Evolutionary conservation across 2,113 vertebrate genomes (phyloP), one percentile per base, ranked within the genome.

Genomic region (Ginglymostoma cirratum): DNA sequence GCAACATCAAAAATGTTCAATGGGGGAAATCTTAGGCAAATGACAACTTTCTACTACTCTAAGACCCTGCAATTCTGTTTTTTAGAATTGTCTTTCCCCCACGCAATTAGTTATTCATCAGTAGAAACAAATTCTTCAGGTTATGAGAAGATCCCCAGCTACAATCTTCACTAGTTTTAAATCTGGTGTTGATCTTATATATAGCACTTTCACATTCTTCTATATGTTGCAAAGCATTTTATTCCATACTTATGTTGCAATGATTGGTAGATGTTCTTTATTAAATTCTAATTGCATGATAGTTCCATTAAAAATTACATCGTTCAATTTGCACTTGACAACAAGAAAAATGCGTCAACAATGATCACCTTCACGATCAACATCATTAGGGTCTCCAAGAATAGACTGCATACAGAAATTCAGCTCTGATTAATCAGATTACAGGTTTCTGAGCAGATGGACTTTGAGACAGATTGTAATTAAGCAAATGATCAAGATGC

Each of bases 261-360:
- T 89, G 12, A 30, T 55, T 55, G 45, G 52, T 55, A 30, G 12
- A 89, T 48, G 24, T 52, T 14, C 24, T 52, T 48, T 55, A 55
- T 12, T 55, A 30, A 55, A 55, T 55, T 52, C 45, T 52, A 89
- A 89, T 90, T 90, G 14, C 4, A 34, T 90, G 34, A 14, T 65
- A 61, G 24, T 90, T 90, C 27, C 1, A 34, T 17, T 55, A 2
- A 65, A 61, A 90, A 61, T 61, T 90, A 61, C 24, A 90, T 6
- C 3, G 52, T 30, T 90, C 30, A 34, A 27, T 52, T 34, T 52
- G 61, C 61, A 55, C 52, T 90, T 61, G 12, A 34, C 61, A 61
- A 34, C 83, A 89, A 89, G 15, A 92, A 90, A 90, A 92, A 76
- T 67, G 15, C n/a, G 87, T 34, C 89, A 66, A 93, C 55, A 38